Evolutionary conservation across 2,888 invertebrate species (phyloP).

Genomic region (Anticlea derivata): DNA sequence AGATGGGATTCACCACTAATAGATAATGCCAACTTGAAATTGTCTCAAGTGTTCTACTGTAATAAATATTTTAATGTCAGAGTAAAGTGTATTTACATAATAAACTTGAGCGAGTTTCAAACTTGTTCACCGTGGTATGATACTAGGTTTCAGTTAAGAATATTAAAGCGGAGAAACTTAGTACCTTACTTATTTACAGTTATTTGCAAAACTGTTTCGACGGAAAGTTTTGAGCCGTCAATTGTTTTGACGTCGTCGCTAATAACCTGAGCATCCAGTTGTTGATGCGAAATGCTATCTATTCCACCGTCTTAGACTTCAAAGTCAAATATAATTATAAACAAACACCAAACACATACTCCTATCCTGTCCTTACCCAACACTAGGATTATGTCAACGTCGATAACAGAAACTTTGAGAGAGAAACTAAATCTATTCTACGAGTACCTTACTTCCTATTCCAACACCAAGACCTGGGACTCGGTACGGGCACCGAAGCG

Average conservation of each 20-base stretch:
- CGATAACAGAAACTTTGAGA: no score
- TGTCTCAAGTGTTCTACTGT: conserved; percentile 12
- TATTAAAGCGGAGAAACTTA: conserved; percentile 17
- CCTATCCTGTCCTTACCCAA: no score
- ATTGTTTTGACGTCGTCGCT: not conserved
- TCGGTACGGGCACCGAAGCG: no score
- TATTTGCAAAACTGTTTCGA: conserved; percentile 9
- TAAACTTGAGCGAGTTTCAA: conserved; percentile 21
- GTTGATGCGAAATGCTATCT: no score
- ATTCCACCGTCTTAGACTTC: no score
- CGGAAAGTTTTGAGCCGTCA: not conserved
- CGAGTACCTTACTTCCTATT: no score
- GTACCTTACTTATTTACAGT: conserved; percentile 19
- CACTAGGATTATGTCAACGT: no score
- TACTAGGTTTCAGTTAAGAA: conserved; percentile 26
- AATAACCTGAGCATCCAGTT: not conserved
- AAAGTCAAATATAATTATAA: no score
- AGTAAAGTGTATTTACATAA: conserved; percentile 20
- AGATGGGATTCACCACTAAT: not conserved
- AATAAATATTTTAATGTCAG: conserved; percentile 25
- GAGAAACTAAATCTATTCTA: no score
- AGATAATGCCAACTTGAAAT: not conserved
- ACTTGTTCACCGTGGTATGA: conserved; percentile 25
- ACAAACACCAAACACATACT: no score
- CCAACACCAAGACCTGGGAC: no score